Percentiles rank a stretch among this genome's conserved stretches.
Conservation (phyloP, 2,888 invertebrate species). For the Pecten maximus region DNA sequence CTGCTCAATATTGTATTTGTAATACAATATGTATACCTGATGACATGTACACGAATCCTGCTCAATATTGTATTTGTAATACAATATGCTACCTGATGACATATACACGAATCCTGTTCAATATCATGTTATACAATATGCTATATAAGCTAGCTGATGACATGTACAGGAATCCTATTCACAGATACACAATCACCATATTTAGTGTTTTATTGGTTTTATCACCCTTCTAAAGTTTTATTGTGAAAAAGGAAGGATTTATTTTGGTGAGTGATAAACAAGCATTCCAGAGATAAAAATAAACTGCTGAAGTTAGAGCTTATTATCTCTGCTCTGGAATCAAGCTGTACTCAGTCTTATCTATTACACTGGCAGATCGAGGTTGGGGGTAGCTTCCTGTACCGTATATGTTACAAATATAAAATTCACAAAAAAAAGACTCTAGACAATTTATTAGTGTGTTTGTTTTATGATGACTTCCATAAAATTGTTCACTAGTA, state of each 20-base stretch:
- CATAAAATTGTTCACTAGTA: too few species aligned
- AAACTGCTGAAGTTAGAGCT: background rate
- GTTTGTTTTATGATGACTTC: too few species aligned
- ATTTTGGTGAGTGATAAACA: constrained; percentile 28
- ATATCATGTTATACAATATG: too few species aligned
- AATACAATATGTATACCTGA: too few species aligned
- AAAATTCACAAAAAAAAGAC: too few species aligned
- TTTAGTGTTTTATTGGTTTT: background rate
- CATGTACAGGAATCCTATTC: background rate
- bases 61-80: too few species aligned
- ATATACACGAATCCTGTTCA: too few species aligned
- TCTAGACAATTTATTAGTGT: too few species aligned
- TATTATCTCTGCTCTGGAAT: background rate
- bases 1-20: too few species aligned
- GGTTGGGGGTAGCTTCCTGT: background rate
- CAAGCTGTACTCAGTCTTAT: background rate
- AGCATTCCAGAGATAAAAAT: background rate
- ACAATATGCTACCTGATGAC: too few species aligned
- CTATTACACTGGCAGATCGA: background rate
- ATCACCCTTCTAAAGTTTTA: background rate
- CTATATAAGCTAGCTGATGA: background rate
- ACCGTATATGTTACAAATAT: too few species aligned
- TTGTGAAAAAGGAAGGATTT: background rate
- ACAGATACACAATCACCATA: background rate
- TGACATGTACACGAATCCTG: too few species aligned